Base-by-base conservation (phyloP, 2,888 invertebrate species). In the Hanleya hanleyi region DNA sequence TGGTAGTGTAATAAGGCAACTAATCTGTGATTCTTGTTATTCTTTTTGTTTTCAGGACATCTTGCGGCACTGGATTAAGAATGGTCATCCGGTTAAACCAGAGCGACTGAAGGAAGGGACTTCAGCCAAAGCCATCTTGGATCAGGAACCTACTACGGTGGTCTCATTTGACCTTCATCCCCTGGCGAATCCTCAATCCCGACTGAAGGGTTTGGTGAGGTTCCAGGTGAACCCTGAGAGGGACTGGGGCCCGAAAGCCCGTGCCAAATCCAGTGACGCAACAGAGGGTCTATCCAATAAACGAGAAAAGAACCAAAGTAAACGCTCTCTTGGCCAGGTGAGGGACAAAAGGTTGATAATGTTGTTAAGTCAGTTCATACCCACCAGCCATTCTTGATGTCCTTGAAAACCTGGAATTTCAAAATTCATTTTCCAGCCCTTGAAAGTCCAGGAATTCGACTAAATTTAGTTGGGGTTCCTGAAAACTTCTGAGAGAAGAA, bases 211-310 rank as follows among this genome's bases (percentile, higher is more conserved):
- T 0, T 91, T 95, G 32, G 92, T 95, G 0, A 92, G 98, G 32
- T 88, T 78, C 91, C 97, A 96, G 89, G 92, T 92, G 81, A 98
- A 98, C 92, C 98, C 98, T 0, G 91, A 94, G 36, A 94, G 94
- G 0, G 92, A 94, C 90, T 98, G 98, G 98, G 98, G 98, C 0
- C 98, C 98, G 0, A 97, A 97, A 65, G 93, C 95, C 0, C 93
- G 94, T 81, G 94, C 96, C 1, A 82, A 81, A 64, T 76, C 72
- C n/a, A 37, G 67, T 2, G 76, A 76, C 22, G 73, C 62, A 6
- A 26, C 18, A 5, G 78, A 80, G 18, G 33, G 12, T 12, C 15
- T 9, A 15, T 2, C 35, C 3, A 29, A 51, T n/a, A 50, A 51
- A 33, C 36, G 69, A 26, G 5, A 12, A 5, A 50, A 57, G 29